Base-by-base conservation (phyloP, 2,888 invertebrate genomes). In the Dioctria linearis region DNA sequence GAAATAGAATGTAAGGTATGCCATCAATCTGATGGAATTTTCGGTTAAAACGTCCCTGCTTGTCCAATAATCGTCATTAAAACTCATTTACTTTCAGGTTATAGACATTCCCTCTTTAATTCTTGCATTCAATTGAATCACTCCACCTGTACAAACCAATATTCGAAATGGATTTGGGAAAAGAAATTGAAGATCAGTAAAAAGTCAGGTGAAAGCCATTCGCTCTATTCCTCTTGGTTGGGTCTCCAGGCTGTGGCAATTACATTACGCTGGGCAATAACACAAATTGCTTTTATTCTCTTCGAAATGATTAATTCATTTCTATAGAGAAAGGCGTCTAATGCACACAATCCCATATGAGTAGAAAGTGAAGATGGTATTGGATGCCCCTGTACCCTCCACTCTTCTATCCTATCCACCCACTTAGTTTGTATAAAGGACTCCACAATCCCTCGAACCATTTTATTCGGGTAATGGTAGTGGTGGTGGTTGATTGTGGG, bases 211-310 rank as follows among this genome's bases (percentile, higher is more conserved):
- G 59, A 76, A 79, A 81, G 69, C 79, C 81, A 81, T 79, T 79
- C 75, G 37, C 76, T 63, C 61, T 67, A 43, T 76, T 42, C 43
- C 61, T 25, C 43, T 13, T 51, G 13, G 76, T 42, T 75, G 66
- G 66, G 54, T 40, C 63, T 39, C 43, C 25, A 40, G 57, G 63
- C 80, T 79, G 80, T 81, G 83, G 82, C 83, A 83, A 83, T 83
- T 83, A 83, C 83, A 83, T 83, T 82, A 82, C 81, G 82, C 80
- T 79, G 80, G 83, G 83, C 83, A 83, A 83, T 83, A 83, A 82
- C 80, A 80, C 78, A 83, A 83, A 83, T 83, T 83, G 83, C 83
- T 83, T 83, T 83, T 82, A 83, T 82, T 83, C 80, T 82, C 80
- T 78, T 73, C 79, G 80, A 83, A 83, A 83, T 83, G 83, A 83